Conservation (phyloP, 2,888 invertebrate genomes). For the Amiota mariae region DNA sequence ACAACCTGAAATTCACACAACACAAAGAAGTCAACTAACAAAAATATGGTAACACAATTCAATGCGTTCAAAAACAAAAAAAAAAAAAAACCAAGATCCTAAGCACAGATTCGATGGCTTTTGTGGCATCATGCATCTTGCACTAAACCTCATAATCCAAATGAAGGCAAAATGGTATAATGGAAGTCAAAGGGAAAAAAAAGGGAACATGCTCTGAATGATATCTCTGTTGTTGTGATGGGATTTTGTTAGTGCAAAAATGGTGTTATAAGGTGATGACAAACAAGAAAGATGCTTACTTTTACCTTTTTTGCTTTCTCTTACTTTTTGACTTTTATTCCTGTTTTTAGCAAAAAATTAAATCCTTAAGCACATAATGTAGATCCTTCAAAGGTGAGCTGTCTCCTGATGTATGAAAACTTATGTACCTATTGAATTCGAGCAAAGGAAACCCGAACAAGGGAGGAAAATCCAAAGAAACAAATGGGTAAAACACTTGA, state of each 20-base stretch:
- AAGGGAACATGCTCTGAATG: conserved; percentile 40
- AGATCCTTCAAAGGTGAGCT: conserved; percentile 43
- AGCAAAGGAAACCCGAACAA: no score
- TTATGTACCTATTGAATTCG: no score
- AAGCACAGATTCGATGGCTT: background rate
- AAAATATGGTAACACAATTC: conserved; percentile 1
- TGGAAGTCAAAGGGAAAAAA: no score
- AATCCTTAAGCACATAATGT: conserved; percentile 66
- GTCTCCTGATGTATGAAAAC: no score
- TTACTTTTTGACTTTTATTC: background rate
- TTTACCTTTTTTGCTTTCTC: no score
- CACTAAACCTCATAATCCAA: conserved; percentile 45
- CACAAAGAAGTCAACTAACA: background rate
- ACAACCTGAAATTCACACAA: background rate
- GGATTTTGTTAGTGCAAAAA: background rate
- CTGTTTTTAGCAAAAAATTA: conserved; percentile 48
- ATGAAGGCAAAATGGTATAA: background rate
- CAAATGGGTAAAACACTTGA: conserved; percentile 7
- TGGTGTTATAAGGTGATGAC: conserved; percentile 14
- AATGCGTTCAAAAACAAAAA: background rate
- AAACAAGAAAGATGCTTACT: background rate
- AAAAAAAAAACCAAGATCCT: background rate
- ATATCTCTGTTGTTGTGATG: conserved; percentile 36
- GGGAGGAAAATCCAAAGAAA: conserved; percentile 1
- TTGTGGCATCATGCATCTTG: conserved; percentile 29